These are phyloP conservation scores for Mormyrus hasselquistii DNA, from an alignment of 2,797 vertebrate species.

Conservation along the genomic window DNA sequence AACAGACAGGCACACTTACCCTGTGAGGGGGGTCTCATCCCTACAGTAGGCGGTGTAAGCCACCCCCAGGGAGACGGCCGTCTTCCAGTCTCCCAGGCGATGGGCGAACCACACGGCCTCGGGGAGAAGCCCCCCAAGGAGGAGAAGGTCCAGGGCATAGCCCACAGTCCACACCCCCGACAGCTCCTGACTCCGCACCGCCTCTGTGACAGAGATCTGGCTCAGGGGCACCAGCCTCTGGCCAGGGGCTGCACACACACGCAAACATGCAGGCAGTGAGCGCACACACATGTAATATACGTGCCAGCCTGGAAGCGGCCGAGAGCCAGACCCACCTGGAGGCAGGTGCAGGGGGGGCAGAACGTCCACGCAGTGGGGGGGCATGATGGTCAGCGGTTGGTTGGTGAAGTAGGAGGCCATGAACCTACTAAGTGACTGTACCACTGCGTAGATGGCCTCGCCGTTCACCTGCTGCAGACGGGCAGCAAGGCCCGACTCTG, in stretches of 20 bases:
- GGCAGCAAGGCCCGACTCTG: conserved; percentile 25
- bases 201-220: conserved; percentile 61
- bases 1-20: conserved; percentile 51
- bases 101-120: conserved; percentile 82
- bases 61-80: conserved; percentile 73
- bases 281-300: neutral
- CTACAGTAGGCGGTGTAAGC: conserved; percentile 67
- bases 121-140: conserved; percentile 80
- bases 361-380: conserved; percentile 75
- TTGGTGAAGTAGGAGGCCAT: conserved; percentile 94
- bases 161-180: conserved; percentile 85
- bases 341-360: conserved; percentile 74
- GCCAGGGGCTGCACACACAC: conserved; percentile 37
- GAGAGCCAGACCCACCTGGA: conserved; percentile 55
- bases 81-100: conserved; percentile 88
- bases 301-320: neutral
- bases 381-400: conserved; percentile 70
- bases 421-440: conserved; percentile 83
- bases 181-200: conserved; percentile 73
- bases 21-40: conserved; percentile 45
- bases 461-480: conserved; percentile 52
- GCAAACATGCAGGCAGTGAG: neutral
- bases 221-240: conserved; percentile 69
- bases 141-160: conserved; percentile 80
- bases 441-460: conserved; percentile 67